Percentiles rank a stretch among this genome's conserved stretches.
Evolutionary conservation across 1,140 invertebrate genomes (phyloP).

Genomic region (Heliconius melpomene): DNA sequence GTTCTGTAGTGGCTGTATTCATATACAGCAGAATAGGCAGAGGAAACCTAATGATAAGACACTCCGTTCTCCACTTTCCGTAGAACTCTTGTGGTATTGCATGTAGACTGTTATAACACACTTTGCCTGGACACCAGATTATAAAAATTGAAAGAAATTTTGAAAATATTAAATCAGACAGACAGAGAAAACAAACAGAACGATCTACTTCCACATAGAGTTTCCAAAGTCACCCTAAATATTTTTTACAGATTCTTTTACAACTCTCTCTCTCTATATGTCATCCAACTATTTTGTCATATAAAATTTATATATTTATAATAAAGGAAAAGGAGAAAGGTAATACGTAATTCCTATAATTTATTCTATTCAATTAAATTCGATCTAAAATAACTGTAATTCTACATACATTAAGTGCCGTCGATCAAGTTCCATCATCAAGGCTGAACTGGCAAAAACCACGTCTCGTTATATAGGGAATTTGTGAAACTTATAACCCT

Average conservation of each 20-base stretch:
- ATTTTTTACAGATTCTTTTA: neutral
- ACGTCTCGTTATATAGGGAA: constrained; percentile 2
- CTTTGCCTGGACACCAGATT: too few relatives aligned
- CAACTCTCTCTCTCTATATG: neutral
- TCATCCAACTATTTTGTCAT: neutral
- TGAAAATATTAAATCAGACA: too few relatives aligned
- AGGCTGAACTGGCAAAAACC: constrained; percentile 34
- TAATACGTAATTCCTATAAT: neutral
- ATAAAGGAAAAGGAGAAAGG: neutral
- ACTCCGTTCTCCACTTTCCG: too few relatives aligned
- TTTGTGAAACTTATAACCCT: constrained; percentile 31
- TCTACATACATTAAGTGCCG: constrained; percentile 29
- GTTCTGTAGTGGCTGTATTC: too few relatives aligned
- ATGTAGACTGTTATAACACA: too few relatives aligned
- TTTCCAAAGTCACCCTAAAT: neutral
- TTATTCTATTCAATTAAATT: constrained; percentile 35
- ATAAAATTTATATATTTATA: neutral
- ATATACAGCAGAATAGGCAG: too few relatives aligned
- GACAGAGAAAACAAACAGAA: too few relatives aligned
- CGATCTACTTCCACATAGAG: too few relatives aligned
- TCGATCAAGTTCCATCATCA: constrained; percentile 37
- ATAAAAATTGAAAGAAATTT: too few relatives aligned
- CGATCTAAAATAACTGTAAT: constrained; percentile 33
- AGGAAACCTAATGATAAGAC: too few relatives aligned
- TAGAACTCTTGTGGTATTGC: too few relatives aligned